phyloP scores from a whole-genome alignment of 2,113 vertebrate genomes.

The Prolemur simus region DNA sequence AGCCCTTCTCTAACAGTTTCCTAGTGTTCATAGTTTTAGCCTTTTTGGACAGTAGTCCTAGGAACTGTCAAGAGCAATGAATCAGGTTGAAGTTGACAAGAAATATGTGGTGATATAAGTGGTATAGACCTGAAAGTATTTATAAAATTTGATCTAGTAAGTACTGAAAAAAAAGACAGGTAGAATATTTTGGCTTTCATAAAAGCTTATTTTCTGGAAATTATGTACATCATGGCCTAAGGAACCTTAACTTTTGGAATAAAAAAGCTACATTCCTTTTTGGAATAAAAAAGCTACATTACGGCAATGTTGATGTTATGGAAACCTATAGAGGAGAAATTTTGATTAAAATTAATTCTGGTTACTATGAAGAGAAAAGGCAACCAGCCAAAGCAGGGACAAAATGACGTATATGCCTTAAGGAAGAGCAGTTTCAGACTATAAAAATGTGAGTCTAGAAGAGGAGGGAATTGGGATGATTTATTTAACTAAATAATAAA shows the following conservation, averaged over 20 bases:
- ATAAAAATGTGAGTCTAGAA: not conserved
- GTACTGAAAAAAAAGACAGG: not conserved
- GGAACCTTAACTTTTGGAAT: constrained; percentile 67
- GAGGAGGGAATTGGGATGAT: constrained; percentile 11
- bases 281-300: constrained; percentile 75
- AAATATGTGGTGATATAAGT: not conserved
- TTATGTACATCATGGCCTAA: constrained; percentile 45
- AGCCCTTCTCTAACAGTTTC: constrained; percentile 62
- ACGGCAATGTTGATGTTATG: constrained; percentile 61
- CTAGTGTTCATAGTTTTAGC: not conserved
- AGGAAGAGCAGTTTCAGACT: constrained; percentile 63
- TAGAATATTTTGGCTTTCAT: constrained; percentile 62
- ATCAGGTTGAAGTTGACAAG: constrained; percentile 29
- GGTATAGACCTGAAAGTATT: not conserved
- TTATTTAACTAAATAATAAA: constrained; percentile 39
- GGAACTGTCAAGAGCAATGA: constrained; percentile 26
- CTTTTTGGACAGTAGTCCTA: constrained; percentile 8
- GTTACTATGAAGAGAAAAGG: constrained; percentile 78
- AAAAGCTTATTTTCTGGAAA: constrained; percentile 72
- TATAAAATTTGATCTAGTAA: constrained; percentile 49
- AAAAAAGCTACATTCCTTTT: constrained; percentile 74
- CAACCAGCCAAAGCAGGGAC: constrained; percentile 65
- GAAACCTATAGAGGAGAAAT: constrained; percentile 70
- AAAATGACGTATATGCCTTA: constrained; percentile 72
- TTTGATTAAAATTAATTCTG: constrained; percentile 81